A percentile compares a stretch with the other conserved stretches of the same genome.
Conservation (phyloP, 1,140 invertebrate genomes). For the Babylonia areolata region DNA sequence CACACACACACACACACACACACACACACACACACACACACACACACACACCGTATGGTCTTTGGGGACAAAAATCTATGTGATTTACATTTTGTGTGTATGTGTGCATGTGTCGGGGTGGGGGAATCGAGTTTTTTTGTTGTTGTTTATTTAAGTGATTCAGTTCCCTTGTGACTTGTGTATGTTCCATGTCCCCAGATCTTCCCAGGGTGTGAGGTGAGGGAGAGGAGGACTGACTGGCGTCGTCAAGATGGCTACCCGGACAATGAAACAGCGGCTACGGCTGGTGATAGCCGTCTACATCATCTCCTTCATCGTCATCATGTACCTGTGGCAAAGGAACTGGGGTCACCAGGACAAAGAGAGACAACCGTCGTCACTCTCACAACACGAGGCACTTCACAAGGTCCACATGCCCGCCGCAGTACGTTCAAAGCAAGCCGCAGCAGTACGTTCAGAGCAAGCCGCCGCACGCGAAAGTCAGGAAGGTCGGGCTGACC, state of each 20-base stretch:
- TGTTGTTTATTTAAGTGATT: not conserved
- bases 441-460: not conserved
- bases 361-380: not conserved
- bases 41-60: no score
- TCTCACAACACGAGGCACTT: not conserved
- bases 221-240: no score
- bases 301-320: not conserved
- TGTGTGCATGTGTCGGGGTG: not conserved
- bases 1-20: no score
- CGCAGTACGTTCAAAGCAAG: not conserved
- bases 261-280: not conserved
- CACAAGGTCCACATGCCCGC: not conserved
- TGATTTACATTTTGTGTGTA: not conserved
- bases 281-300: not conserved
- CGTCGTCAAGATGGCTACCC: not conserved
- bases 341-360: not conserved
- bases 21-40: no score
- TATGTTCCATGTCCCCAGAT: not conserved
- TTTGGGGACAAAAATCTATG: no score
- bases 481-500: not conserved
- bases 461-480: not conserved
- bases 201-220: not conserved
- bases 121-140: not conserved
- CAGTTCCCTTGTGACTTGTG: not conserved
- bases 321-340: constrained; percentile 1